phyloP scores from a whole-genome alignment of 53 echinoderm and acorn worm genomes.

The Apostichopus leukothele region DNA sequence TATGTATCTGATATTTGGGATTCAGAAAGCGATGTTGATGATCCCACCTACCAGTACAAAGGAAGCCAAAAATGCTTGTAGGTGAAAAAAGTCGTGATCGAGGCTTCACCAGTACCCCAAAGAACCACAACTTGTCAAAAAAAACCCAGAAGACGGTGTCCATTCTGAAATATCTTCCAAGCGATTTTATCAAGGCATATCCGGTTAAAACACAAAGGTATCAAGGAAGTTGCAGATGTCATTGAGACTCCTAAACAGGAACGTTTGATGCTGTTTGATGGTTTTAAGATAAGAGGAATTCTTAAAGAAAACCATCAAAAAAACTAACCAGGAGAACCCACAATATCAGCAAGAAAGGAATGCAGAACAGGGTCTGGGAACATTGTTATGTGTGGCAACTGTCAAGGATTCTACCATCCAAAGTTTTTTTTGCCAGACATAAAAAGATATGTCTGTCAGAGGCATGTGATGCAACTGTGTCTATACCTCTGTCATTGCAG shows the following conservation, averaged over 20 bases:
- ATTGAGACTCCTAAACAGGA: not conserved
- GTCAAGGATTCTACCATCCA: conserved; percentile 38
- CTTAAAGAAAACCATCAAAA: conserved; percentile 7
- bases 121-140: not conserved
- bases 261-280: not conserved
- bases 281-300: conserved; percentile 37
- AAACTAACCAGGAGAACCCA: conserved; percentile 5
- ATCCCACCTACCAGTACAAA: not conserved
- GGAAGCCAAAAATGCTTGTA: not conserved
- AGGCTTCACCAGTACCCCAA: not conserved
- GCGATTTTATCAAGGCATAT: conserved; percentile 15
- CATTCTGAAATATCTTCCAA: conserved; percentile 25
- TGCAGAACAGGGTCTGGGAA: conserved; percentile 11
- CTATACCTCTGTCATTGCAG: conserved; percentile 11
- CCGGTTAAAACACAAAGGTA: conserved; percentile 11
- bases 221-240: conserved; percentile 13
- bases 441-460: conserved; percentile 25
- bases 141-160: conserved; percentile 26
- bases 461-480: not conserved
- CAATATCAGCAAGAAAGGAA: conserved; percentile 45
- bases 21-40: conserved; percentile 18
- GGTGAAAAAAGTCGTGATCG: not conserved
- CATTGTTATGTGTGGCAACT: conserved; percentile 41
- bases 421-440: conserved; percentile 37
- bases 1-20: not conserved